Base-by-base conservation (phyloP, 2,888 invertebrate species). In the Scrobipalpa atriplicella region DNA sequence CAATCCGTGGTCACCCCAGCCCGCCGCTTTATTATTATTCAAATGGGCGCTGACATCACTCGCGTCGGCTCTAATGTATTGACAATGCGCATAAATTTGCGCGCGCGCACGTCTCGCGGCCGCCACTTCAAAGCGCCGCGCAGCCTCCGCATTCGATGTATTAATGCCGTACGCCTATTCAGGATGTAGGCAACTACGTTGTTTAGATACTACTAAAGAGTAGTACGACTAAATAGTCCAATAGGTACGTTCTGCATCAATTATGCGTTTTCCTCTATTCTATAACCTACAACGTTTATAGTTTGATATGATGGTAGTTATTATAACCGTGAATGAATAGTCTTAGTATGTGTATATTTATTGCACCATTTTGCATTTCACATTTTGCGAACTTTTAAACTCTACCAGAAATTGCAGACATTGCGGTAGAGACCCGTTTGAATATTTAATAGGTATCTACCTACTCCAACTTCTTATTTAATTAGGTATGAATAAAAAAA, bases 81-180 rank as follows among this genome's bases (percentile, higher is more conserved):
- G 84, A 83, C 84, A 82, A 76, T 78, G 77, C 75, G 80, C 83
- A 85, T 86, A 86, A 85, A 86, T 86, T 84, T 83, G 84, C 81
- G 75, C 79, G 76, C 79, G 78, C 79, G 78, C 81, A 80, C 21
- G 52, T 19, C 19, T 76, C 73, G 78, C 76, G 11, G 78, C 71
- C 73, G 71, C 72, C 77, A 79, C 84, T 69, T 78, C 79, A 81
- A 81, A 81, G 79, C 69, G 18, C 36, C 58, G 41, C 60, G 43
- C 41, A 41, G 61, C 61, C 64, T 58, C 38, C 58, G 38, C 58
- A 36, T 6, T n/a, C 29, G 29, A 36, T n/a, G 0, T 0, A 11
- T n/a, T 56, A 11, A 11, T n/a, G 13, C 7, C 56, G 18, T 29
- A 56, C 56, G 2, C n/a, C 56, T 29, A n/a, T 56, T 56, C 56